These are phyloP conservation scores for Halcyon leucocephala DNA, from an alignment of 2,797 vertebrate species.

Conservation along the genomic window DNA sequence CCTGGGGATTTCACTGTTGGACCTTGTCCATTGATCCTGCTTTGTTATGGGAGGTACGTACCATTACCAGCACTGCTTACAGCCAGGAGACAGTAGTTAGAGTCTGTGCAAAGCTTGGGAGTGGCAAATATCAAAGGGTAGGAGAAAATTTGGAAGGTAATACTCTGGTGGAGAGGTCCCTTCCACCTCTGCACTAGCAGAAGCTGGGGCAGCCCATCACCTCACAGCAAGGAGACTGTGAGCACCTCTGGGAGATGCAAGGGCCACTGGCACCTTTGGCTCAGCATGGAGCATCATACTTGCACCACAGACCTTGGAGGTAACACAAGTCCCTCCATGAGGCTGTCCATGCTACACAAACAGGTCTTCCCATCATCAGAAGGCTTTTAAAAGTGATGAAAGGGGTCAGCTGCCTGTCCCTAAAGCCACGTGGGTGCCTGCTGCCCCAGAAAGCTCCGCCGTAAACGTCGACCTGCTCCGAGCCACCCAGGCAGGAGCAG, in stretches of 20 bases:
- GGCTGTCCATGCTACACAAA: neutral
- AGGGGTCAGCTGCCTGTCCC: rapidly evolving
- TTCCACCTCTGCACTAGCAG: neutral
- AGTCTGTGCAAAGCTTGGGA: neutral
- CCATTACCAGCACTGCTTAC: neutral
- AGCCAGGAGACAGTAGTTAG: neutral
- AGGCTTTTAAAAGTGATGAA: neutral
- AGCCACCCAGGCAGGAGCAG: neutral
- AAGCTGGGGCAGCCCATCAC: neutral
- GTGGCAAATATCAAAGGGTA: neutral
- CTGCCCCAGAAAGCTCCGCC: neutral
- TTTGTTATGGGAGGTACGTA: neutral
- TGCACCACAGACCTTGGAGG: neutral
- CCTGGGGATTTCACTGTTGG: neutral
- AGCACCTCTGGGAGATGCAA: neutral
- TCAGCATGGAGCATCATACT: rapidly evolving
- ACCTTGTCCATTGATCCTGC: neutral
- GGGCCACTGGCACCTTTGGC: neutral
- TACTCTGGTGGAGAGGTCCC: neutral
- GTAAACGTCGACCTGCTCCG: neutral
- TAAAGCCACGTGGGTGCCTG: rapidly evolving
- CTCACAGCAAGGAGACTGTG: rapidly evolving
- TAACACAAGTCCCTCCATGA: rapidly evolving
- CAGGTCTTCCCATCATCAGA: neutral
- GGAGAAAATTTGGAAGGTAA: neutral